These are phyloP conservation scores for Euglossa dilemma DNA, from an alignment of 1,140 invertebrate genomes.

Conservation along the genomic window DNA sequence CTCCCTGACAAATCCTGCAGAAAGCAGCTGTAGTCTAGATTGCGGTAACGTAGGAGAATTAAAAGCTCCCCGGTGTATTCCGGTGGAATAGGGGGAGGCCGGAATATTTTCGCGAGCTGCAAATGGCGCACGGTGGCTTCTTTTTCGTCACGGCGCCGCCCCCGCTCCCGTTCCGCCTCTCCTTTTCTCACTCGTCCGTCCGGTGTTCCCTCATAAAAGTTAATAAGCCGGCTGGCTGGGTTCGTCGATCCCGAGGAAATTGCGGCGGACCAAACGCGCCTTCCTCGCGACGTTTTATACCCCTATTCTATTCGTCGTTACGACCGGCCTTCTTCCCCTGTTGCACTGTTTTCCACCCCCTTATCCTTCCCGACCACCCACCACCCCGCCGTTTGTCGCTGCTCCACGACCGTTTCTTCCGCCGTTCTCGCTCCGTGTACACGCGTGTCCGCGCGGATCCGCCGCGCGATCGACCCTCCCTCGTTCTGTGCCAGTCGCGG, in stretches of 20 bases:
- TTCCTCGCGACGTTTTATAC: conserved; percentile 52
- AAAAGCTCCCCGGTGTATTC: not conserved
- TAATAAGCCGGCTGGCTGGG: conserved; percentile 55
- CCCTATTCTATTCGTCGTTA: conserved; percentile 55
- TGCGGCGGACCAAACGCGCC: conserved; percentile 52
- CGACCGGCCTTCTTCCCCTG: conserved; percentile 35
- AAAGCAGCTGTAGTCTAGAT: not conserved
- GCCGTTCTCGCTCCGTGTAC: not conserved
- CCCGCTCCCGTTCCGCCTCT: not conserved
- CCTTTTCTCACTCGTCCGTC: conserved; percentile 35
- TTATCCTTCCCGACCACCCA: not conserved
- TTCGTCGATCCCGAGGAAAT: conserved; percentile 60
- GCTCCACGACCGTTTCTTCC: conserved; percentile 20
- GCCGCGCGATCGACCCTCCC: not conserved
- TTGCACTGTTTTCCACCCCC: not conserved
- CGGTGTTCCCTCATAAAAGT: conserved; percentile 53
- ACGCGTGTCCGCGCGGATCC: not conserved
- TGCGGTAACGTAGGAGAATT: not conserved
- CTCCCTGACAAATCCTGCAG: too few relatives aligned
- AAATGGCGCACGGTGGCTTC: conserved; percentile 11
- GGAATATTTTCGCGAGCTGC: conserved; percentile 36
- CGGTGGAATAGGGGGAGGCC: not conserved
- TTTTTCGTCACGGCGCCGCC: not conserved
- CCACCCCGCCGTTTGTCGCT: not conserved
- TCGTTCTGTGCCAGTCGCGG: not conserved